phyloP scores from a whole-genome alignment of 1,140 invertebrate species.

The Phortica variegata region DNA sequence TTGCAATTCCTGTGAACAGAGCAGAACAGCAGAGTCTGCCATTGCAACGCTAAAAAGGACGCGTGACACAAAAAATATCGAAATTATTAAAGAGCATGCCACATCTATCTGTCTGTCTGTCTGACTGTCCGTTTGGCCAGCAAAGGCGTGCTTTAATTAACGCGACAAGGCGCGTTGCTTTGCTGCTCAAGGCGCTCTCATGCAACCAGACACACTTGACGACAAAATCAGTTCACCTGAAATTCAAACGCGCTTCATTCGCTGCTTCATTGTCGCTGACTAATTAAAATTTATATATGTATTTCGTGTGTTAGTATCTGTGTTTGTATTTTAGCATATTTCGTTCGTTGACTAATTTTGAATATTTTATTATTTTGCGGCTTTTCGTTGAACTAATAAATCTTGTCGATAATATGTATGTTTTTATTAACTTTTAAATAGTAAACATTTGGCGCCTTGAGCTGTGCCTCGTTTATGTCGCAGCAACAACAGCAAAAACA shows the following conservation, averaged over 20 bases:
- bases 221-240: too few relatives aligned
- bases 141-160: too few relatives aligned
- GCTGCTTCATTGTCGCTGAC: too few relatives aligned
- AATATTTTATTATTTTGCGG: slow-evolving; percentile 29
- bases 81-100: slow-evolving; percentile 54
- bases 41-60: slow-evolving; percentile 16
- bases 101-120: too few relatives aligned
- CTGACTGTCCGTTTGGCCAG: too few relatives aligned
- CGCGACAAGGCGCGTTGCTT: too few relatives aligned
- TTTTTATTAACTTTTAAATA: slow-evolving; percentile 51
- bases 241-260: too few relatives aligned
- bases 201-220: too few relatives aligned
- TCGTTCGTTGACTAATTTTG: background rate
- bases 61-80: slow-evolving; percentile 37
- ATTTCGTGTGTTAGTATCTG: slow-evolving; percentile 16
- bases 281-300: slow-evolving; percentile 55
- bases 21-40: background rate
- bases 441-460: slow-evolving; percentile 46
- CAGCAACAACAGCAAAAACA: slow-evolving; percentile 16
- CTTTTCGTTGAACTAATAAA: slow-evolving; percentile 42
- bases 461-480: slow-evolving; percentile 14
- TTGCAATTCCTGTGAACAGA: background rate
- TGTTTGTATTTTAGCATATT: too few relatives aligned
- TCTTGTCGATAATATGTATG: slow-evolving; percentile 48
- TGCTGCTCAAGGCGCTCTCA: too few relatives aligned